Evolutionary conservation across 2,113 vertebrate genomes (phyloP), one percentile per base, ranked within the genome.

Genomic region (Pitta sordida): DNA sequence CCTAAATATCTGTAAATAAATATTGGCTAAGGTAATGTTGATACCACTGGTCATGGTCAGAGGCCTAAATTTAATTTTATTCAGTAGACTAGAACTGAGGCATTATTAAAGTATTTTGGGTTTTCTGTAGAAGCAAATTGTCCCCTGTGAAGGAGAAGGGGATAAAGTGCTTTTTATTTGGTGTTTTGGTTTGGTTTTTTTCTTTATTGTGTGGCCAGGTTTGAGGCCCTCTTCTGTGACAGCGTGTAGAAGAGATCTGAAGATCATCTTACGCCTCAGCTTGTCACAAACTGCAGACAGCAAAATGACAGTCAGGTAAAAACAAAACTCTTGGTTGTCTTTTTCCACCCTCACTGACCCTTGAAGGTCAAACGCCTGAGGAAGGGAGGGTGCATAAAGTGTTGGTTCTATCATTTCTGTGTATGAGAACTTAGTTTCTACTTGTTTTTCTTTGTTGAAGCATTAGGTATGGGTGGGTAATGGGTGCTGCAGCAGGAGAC

Each of bases 241-340:
- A 69, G 49, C 14, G 51, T 53, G 36, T 88, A 83, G 68, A 59
- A 88, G 80, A 75, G 48, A 86, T 48, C 60, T 68, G 80, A 81
- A 75, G 62, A 95, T 56, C 64, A 19, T 78, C 69, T 60, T 52
- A 8, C 0, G 0, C 56, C 36, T 71, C 86, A 41, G 73, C 83
- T 81, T 86, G 80, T 48, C 63, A 59, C 59, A 48, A 81, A 78
- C 83, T 71, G 71, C 76, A 34, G 87, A 64, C 52, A 60, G 49
- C 86, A 90, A 94, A 95, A 94, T 96, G 94, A 92, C 83, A 92
- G 93, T 86, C 91, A 94, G 95, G 92, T 95, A 91, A 94, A 88
- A 67, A 10, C n/a, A 19, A 8, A 34, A 29, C 16, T 37, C 36
- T 41, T 46, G 34, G 23, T 78, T 73, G 29, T 29, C 7, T 81